phyloP scores from a whole-genome alignment of 1,140 invertebrate species.

The Belonocnema kinseyi region DNA sequence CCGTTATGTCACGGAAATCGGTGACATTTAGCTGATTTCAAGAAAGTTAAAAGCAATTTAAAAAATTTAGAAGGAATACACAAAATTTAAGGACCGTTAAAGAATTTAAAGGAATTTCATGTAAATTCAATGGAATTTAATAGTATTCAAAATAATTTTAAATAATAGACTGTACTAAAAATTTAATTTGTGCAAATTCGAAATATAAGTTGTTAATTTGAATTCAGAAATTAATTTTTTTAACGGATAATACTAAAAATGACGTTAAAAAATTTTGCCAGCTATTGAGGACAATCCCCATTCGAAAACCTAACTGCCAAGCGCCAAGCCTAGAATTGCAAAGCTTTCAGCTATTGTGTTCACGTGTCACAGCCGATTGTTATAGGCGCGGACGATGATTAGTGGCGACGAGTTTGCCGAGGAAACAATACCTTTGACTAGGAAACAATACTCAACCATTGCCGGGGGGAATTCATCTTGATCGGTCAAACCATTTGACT shows the following conservation, averaged over 20 bases:
- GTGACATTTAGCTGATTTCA: too few relatives aligned
- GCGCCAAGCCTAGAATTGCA: neutral
- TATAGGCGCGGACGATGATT: conserved; percentile 45
- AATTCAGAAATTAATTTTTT: too few relatives aligned
- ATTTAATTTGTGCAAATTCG: neutral
- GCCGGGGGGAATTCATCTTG: conserved; percentile 42
- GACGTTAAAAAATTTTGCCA: neutral
- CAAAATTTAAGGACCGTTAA: too few relatives aligned
- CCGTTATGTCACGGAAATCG: too few relatives aligned
- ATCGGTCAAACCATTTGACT: conserved; percentile 43
- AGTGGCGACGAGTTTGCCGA: conserved; percentile 44
- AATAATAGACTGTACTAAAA: too few relatives aligned
- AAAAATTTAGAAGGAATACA: too few relatives aligned
- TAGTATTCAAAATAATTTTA: too few relatives aligned
- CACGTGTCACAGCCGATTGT: conserved; percentile 34
- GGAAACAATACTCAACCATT: conserved; percentile 51
- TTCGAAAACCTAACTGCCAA: conserved; percentile 17
- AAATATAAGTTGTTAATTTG: neutral
- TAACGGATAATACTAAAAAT: neutral
- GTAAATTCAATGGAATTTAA: too few relatives aligned
- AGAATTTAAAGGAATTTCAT: too few relatives aligned
- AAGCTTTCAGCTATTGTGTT: conserved; percentile 16
- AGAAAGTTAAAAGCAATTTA: too few relatives aligned
- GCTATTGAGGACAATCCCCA: neutral
- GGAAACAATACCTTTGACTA: conserved; percentile 59